phyloP scores from a whole-genome alignment of 2,113 vertebrate species.

The Setophaga kirtlandii region DNA sequence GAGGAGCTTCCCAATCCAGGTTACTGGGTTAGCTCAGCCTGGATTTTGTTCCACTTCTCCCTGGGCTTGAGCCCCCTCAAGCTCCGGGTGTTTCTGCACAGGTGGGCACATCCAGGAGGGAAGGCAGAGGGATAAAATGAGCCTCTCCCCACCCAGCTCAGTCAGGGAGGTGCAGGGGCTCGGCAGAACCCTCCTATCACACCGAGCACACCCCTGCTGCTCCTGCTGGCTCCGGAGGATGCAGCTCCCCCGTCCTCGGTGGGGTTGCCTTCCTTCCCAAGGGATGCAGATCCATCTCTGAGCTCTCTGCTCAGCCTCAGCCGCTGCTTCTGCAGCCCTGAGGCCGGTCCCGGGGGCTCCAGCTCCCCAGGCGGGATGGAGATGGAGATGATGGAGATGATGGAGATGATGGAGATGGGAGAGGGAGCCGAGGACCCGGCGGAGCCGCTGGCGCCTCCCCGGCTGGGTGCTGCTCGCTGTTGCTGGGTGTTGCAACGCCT shows the following conservation, averaged over 20 bases:
- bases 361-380: accelerated
- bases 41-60: not conserved
- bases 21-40: not conserved
- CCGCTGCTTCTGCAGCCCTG: not conserved
- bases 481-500: not conserved
- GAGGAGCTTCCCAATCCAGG: not conserved
- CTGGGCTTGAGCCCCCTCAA: accelerated
- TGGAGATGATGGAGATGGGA: not conserved
- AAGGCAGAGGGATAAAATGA: not conserved
- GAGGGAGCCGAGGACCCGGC: accelerated
- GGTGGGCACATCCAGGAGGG: not conserved
- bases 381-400: not conserved
- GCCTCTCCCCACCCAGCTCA: not conserved
- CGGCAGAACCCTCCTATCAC: not conserved
- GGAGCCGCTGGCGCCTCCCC: accelerated
- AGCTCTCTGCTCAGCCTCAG: not conserved
- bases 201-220: accelerated
- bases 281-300: not conserved
- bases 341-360: accelerated
- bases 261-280: not conserved
- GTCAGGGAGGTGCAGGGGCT: too few species aligned
- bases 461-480: accelerated
- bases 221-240: not conserved
- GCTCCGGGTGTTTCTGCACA: not conserved
- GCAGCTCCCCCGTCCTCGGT: not conserved